Percentiles rank a stretch among this genome's conserved stretches.
Evolutionary conservation across 1,140 invertebrate species (phyloP).

Genomic region (Mactra quadrangularis): DNA sequence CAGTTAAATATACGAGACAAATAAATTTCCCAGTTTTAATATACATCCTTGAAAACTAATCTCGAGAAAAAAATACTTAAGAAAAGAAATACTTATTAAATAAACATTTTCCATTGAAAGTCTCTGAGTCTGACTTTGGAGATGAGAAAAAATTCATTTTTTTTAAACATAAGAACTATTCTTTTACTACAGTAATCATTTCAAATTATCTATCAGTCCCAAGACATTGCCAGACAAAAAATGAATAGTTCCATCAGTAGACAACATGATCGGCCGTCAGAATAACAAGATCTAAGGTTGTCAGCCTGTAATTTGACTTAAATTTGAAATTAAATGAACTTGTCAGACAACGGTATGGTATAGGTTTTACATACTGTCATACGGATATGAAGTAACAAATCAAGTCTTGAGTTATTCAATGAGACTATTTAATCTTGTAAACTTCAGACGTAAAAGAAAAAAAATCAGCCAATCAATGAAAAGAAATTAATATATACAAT

Average conservation of each 20-base stretch:
- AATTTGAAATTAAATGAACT: constrained; percentile 33
- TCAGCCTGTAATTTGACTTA: constrained; percentile 36
- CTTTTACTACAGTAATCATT: neutral
- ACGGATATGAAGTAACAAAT: constrained; percentile 26
- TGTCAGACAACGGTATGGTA: constrained; percentile 28
- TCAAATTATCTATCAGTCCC: constrained; percentile 13
- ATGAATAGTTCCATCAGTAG: neutral
- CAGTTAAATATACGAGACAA: too few relatives aligned
- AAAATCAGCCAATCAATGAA: too few relatives aligned
- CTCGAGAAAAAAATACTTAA: neutral
- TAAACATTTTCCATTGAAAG: neutral
- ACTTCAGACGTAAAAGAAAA: too few relatives aligned
- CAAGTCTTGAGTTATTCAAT: constrained; percentile 9
- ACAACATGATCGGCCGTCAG: neutral
- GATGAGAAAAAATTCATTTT: neutral
- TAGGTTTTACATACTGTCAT: constrained; percentile 28
- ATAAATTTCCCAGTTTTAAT: too few relatives aligned
- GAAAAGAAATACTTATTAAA: neutral
- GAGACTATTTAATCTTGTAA: too few relatives aligned
- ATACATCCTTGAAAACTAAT: too few relatives aligned
- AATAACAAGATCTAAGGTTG: constrained; percentile 28
- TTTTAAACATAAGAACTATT: constrained; percentile 17
- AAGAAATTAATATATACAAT: too few relatives aligned
- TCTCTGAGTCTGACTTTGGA: too few relatives aligned
- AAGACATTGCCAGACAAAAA: neutral